A percentile compares a stretch with the other conserved stretches of the same genome.
These are phyloP conservation scores for Portevinia maculata DNA, from an alignment of 2,888 invertebrate genomes.

Conservation along the genomic window DNA sequence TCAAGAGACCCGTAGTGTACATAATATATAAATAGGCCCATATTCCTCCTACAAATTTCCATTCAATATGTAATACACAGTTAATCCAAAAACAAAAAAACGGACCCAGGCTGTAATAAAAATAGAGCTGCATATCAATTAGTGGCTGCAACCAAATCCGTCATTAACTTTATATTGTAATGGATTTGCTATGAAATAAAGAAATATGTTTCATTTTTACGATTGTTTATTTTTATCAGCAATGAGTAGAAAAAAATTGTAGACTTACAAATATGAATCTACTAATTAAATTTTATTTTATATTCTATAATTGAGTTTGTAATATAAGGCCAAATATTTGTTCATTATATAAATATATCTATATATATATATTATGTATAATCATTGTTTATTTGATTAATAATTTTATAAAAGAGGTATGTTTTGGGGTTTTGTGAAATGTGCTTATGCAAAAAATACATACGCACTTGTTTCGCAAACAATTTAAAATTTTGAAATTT, in stretches of 20 bases:
- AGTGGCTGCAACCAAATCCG: no score
- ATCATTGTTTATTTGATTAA: background rate
- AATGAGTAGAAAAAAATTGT: slow-evolving; percentile 45
- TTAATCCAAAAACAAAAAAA: no score
- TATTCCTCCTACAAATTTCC: no score
- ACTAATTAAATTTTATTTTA: slow-evolving; percentile 29
- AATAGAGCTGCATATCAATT: no score
- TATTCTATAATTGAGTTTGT: slow-evolving; percentile 75
- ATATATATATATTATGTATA: slow-evolving; percentile 14
- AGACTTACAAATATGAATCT: slow-evolving; percentile 24
- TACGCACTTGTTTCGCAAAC: background rate
- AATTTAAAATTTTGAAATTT: background rate
- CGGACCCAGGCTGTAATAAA: no score
- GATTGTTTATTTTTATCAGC: slow-evolving; percentile 33
- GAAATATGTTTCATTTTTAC: background rate
- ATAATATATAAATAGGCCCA: no score
- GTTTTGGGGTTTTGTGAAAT: slow-evolving; percentile 9
- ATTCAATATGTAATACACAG: no score
- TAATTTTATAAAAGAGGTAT: slow-evolving; percentile 1
- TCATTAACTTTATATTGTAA: no score
- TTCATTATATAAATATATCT: slow-evolving; percentile 26
- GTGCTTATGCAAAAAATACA: slow-evolving; percentile 6
- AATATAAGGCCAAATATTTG: slow-evolving; percentile 78
- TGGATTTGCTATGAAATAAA: no score
- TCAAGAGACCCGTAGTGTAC: no score